Percentiles rank a stretch among this genome's conserved stretches.
phyloP scores from a whole-genome alignment of 2,797 vertebrate species.

The Pangasius krempfi region DNA sequence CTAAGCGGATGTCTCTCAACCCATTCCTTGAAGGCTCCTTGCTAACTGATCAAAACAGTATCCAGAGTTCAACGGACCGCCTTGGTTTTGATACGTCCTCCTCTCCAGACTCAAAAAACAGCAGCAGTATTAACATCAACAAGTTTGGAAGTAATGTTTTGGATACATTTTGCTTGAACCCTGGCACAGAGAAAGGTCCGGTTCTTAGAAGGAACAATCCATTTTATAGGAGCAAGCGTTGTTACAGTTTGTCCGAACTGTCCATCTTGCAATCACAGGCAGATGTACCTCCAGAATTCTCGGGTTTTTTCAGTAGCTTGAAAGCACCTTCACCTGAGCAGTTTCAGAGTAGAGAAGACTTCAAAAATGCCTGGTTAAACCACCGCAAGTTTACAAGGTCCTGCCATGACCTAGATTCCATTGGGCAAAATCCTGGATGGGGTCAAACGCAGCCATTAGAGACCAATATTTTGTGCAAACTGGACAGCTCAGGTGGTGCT shows the following conservation, averaged over 20 bases:
- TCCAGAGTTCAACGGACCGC: slow-evolving; percentile 78
- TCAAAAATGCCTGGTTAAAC: slow-evolving; percentile 90
- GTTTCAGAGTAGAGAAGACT: slow-evolving; percentile 94
- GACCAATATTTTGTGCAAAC: slow-evolving; percentile 88
- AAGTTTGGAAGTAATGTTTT: slow-evolving; percentile 75
- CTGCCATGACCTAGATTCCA: slow-evolving; percentile 90
- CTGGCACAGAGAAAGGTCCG: slow-evolving; percentile 58
- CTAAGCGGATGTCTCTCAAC: slow-evolving; percentile 81
- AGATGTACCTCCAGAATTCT: slow-evolving; percentile 65
- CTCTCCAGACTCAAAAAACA: slow-evolving; percentile 62
- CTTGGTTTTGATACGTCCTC: slow-evolving; percentile 60
- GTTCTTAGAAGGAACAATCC: slow-evolving; percentile 83
- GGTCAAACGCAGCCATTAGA: slow-evolving; percentile 96
- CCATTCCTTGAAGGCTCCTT: slow-evolving; percentile 83
- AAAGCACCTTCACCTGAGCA: slow-evolving; percentile 93
- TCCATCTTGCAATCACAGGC: slow-evolving; percentile 89
- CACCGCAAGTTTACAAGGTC: slow-evolving; percentile 94
- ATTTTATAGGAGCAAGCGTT: slow-evolving; percentile 94
- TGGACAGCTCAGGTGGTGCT: slow-evolving; percentile 88
- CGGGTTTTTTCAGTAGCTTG: slow-evolving; percentile 83
- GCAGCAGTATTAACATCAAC: slow-evolving; percentile 67
- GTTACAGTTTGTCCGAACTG: slow-evolving; percentile 94
- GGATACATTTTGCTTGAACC: slow-evolving; percentile 68
- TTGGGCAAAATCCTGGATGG: slow-evolving; percentile 95
- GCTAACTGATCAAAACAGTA: slow-evolving; percentile 70